phyloP scores from a whole-genome alignment of 1,140 invertebrate genomes.

The Aporrectodea caliginosa region DNA sequence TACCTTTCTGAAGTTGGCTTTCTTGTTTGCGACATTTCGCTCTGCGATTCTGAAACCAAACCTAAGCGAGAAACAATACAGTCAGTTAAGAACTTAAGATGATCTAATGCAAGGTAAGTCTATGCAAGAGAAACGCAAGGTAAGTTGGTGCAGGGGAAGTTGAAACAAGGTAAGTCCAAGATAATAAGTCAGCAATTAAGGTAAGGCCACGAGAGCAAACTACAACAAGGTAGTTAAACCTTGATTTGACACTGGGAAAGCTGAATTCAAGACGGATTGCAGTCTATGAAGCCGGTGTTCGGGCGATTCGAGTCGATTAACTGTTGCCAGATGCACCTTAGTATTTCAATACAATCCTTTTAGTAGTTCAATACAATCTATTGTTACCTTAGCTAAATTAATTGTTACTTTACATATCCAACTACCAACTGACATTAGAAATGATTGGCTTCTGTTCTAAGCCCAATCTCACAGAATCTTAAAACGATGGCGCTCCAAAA shows the following conservation, averaged over 20 bases:
- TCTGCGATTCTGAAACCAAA: conserved; percentile 91
- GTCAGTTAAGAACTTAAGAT: neutral
- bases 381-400: too few species aligned
- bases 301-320: too few species aligned
- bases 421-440: too few species aligned
- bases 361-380: too few species aligned
- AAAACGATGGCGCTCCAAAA: too few species aligned
- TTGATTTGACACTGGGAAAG: neutral
- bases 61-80: conserved; percentile 40
- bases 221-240: neutral
- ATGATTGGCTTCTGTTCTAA: too few species aligned
- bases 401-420: too few species aligned
- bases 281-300: too few species aligned
- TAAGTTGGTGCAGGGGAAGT: neutral
- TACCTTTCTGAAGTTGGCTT: conserved; percentile 89
- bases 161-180: neutral
- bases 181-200: neutral
- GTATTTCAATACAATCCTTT: too few species aligned
- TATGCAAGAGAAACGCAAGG: neutral
- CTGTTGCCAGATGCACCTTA: too few species aligned
- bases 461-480: too few species aligned
- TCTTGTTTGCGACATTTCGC: conserved; percentile 94
- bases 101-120: neutral
- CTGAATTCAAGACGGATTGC: too few species aligned
- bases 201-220: neutral